Percentiles rank a stretch among this genome's conserved stretches.
Conservation (phyloP, 2,797 vertebrate genomes). For the Pseudochromis fuscus region DNA sequence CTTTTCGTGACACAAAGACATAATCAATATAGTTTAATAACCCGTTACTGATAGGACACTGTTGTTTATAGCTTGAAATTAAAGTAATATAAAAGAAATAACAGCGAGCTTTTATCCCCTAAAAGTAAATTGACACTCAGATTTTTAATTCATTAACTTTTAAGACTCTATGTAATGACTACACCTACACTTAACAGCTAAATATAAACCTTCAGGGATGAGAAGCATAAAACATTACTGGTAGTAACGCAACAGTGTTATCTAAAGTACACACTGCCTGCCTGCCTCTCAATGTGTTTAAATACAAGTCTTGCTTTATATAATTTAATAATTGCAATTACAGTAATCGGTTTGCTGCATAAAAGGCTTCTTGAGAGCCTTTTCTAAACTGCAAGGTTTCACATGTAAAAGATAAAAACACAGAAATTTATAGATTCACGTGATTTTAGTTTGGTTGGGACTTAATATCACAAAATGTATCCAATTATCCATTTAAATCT, state of each 20-base stretch:
- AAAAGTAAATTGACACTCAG: conserved; percentile 36
- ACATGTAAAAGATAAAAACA: too few species aligned
- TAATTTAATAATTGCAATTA: conserved; percentile 12
- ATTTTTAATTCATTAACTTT: conserved; percentile 66
- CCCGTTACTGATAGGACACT: conserved; percentile 44
- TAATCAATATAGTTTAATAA: conserved; percentile 47
- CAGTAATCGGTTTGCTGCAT: neutral
- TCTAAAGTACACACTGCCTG: conserved; percentile 1
- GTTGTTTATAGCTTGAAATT: conserved; percentile 48
- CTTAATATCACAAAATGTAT: neutral
- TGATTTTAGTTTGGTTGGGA: neutral
- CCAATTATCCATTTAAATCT: conserved; percentile 1
- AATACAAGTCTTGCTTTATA: conserved; percentile 7
- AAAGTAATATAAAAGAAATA: conserved; percentile 41
- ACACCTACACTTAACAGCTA: conserved; percentile 44
- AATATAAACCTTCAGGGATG: conserved; percentile 39
- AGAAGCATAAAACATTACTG: conserved; percentile 34
- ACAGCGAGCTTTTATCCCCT: conserved; percentile 35
- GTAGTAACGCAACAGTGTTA: conserved; percentile 24
- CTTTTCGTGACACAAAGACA: conserved; percentile 5
- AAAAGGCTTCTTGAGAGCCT: neutral
- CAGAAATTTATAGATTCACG: too few species aligned
- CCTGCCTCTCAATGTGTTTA: conserved; percentile 10
- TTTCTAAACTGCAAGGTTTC: neutral
- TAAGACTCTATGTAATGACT: conserved; percentile 48